These are phyloP conservation scores for Bombus confusus DNA, from an alignment of 1,140 invertebrate species.

Conservation along the genomic window DNA sequence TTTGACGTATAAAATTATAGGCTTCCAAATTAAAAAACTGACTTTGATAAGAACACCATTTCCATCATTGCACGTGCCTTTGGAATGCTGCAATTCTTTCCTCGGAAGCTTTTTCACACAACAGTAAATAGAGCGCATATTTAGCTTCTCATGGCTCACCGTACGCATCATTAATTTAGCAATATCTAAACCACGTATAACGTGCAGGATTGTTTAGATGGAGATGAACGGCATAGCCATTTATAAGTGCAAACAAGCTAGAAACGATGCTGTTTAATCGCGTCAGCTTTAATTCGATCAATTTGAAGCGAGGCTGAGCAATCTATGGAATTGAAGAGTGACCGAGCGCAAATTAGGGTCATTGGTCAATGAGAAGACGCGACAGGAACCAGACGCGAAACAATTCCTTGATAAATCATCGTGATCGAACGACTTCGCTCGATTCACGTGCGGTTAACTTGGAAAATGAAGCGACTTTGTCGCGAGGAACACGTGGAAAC, in stretches of 20 bases:
- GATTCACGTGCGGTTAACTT: slow-evolving; percentile 6
- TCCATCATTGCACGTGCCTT: no score
- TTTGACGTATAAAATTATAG: neutral
- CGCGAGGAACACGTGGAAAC: neutral
- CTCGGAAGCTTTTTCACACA: no score
- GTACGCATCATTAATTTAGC: no score
- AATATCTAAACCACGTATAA: no score
- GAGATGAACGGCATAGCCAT: slow-evolving; percentile 13
- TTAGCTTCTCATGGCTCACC: no score
- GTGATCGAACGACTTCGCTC: neutral
- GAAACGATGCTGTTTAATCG: slow-evolving; percentile 60
- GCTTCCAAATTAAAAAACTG: neutral
- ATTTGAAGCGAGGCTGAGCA: slow-evolving; percentile 25
- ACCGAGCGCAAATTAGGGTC: slow-evolving; percentile 52
- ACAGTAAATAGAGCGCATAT: no score
- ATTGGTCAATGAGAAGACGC: slow-evolving; percentile 37
- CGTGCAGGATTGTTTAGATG: no score
- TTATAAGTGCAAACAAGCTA: slow-evolving; percentile 39
- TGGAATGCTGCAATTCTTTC: no score
- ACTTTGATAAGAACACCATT: no score
- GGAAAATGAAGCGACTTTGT: neutral
- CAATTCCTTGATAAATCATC: neutral
- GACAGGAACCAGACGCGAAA: neutral
- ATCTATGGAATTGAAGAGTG: slow-evolving; percentile 44
- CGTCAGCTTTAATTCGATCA: slow-evolving; percentile 61